Evolutionary conservation across 2,797 vertebrate genomes (phyloP).

Genomic region (Siniperca scherzeri): DNA sequence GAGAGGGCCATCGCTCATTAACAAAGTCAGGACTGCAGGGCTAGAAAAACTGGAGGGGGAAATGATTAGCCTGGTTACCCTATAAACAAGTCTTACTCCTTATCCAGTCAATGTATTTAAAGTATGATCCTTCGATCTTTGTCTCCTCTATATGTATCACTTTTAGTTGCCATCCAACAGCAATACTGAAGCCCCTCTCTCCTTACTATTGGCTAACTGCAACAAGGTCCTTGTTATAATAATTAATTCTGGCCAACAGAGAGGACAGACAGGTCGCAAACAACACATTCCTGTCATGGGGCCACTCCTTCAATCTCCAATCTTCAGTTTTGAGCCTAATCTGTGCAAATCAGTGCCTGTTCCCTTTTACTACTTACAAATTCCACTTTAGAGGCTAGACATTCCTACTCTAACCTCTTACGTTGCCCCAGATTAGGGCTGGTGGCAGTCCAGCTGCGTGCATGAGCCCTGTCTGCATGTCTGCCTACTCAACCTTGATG

Average conservation of each 20-base stretch:
- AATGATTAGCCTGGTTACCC: constrained; percentile 5
- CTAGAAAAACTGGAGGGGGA: background rate
- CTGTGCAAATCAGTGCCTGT: constrained; percentile 73
- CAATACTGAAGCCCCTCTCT: constrained; percentile 10
- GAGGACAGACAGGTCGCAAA: constrained; percentile 48
- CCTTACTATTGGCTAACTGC: constrained; percentile 22
- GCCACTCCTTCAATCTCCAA: constrained; percentile 58
- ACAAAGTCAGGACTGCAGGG: background rate
- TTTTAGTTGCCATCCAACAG: constrained; percentile 23
- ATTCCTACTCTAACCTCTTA: constrained; percentile 67
- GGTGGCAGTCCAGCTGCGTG: constrained; percentile 53
- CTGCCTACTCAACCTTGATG: constrained; percentile 74
- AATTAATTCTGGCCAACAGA: constrained; percentile 57
- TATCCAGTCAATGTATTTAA: background rate
- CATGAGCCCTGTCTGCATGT: constrained; percentile 59
- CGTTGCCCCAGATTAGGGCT: constrained; percentile 50
- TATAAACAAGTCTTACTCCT: constrained; percentile 17
- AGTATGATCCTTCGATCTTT: constrained; percentile 2
- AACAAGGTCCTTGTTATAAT: constrained; percentile 56
- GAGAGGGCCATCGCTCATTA: background rate
- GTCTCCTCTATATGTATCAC: background rate
- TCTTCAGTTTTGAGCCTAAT: constrained; percentile 70
- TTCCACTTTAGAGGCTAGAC: constrained; percentile 65
- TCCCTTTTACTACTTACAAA: constrained; percentile 69
- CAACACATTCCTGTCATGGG: constrained; percentile 70